These are phyloP conservation scores for Mesoligia furuncula DNA, from an alignment of 2,888 invertebrate species.

Conservation along the genomic window DNA sequence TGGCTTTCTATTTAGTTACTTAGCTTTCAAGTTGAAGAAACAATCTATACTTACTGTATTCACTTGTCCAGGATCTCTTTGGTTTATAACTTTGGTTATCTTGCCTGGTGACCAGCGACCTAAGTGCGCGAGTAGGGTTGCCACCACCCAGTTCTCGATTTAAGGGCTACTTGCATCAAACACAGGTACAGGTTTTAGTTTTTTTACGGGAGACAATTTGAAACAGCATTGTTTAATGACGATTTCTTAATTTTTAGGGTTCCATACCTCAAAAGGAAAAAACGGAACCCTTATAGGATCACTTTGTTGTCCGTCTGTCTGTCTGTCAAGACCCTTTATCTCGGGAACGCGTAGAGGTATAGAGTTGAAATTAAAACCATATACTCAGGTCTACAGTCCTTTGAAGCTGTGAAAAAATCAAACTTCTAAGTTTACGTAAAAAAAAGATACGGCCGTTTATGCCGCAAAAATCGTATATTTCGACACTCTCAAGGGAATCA, in stretches of 20 bases:
- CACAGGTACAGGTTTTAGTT: not conserved
- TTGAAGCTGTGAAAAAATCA: no score
- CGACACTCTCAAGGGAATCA: no score
- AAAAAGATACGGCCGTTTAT: no score
- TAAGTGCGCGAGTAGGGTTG: not conserved
- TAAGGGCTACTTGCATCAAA: not conserved
- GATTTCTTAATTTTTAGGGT: not conserved
- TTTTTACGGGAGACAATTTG: not conserved
- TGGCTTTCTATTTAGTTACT: not conserved
- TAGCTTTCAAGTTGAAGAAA: not conserved
- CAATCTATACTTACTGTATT: not conserved
- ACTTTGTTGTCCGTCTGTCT: no score
- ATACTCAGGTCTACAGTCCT: no score
- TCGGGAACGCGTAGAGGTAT: no score
- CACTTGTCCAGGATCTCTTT: not conserved
- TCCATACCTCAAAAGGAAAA: no score
- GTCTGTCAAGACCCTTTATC: no score
- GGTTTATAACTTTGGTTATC: not conserved
- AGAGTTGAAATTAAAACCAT: no score
- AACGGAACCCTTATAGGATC: no score
- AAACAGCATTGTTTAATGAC: not conserved
- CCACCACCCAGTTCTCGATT: not conserved
- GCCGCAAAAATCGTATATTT: no score
- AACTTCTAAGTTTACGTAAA: no score
- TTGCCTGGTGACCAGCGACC: not conserved